Conservation (phyloP, 1,140 invertebrate genomes). For the Brachionus koreanus region DNA sequence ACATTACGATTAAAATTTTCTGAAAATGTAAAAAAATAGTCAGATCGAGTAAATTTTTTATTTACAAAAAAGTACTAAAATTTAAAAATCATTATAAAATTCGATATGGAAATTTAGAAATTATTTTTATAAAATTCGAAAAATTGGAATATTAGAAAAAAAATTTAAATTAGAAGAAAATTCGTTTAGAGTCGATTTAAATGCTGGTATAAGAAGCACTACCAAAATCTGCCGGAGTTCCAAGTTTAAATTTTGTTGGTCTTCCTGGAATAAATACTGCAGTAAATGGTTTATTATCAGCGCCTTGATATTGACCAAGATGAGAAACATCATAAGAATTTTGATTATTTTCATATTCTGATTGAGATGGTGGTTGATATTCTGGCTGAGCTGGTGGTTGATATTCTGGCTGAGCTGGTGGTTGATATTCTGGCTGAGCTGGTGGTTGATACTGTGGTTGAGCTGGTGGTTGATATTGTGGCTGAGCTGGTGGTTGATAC, state of each 20-base stretch:
- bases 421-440: not conserved
- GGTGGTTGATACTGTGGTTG: not conserved
- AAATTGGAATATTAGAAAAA: not conserved
- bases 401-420: not conserved
- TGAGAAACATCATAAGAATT: not conserved
- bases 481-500: not conserved
- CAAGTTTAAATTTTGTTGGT: constrained; percentile 42
- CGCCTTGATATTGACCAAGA: no score
- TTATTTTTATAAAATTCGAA: not conserved
- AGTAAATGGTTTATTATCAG: constrained; percentile 22
- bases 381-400: not conserved
- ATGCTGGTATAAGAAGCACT: constrained; percentile 27
- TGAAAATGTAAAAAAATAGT: not conserved
- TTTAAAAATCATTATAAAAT: not conserved
- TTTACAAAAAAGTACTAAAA: not conserved
- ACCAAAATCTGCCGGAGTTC: constrained; percentile 17
- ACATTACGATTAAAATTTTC: no score
- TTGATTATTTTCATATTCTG: not conserved
- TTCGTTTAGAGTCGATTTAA: constrained; percentile 8
- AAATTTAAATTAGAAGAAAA: not conserved
- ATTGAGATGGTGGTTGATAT: not conserved
- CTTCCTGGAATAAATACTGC: constrained; percentile 38
- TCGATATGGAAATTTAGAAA: not conserved
- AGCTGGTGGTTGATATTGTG: not conserved
- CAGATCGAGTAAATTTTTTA: not conserved